Base-by-base conservation (phyloP, 2,113 vertebrate genomes). In the Nothoprocta perdicaria region DNA sequence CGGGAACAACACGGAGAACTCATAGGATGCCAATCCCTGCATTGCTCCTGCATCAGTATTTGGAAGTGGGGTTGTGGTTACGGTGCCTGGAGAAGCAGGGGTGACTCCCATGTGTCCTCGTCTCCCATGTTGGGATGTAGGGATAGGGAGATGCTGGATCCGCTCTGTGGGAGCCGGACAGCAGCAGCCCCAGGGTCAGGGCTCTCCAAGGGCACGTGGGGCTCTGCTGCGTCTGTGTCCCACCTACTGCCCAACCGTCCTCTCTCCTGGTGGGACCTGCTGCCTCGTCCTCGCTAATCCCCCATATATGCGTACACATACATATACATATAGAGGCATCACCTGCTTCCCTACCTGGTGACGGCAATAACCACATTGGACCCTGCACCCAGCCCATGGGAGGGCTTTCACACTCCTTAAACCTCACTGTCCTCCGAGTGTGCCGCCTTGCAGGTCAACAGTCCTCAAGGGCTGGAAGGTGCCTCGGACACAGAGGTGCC, bases 331-430 rank as follows among this genome's bases (percentile, higher is more conserved):
- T 40, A 14, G 8, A 55, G 7, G 7, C 33, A 68, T 33, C 63
- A 43, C 60, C 65, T 52, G 29, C 40, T 88, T 85, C 53, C 19
- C 48, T 58, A 12, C 31, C 23, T 8, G 6, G 14, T 19, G 74
- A n/a, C 74, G 29, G 52, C 16, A 11, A 48, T 23, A 38, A 31
- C 41, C 50, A 19, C 14, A 11, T 74, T 33, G 24, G 31, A 23
- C 16, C 43, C 68, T 4, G 5, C 2, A 57, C 53, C 27, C 53
- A 68, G 16, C n/a, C 23, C 1, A 0, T 14, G 24, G 0, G 6
- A 79, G 77, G 81, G 24, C 69, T 72, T 62, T 61, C 60, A 77
- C 40, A 26, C 23, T 1, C 40, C 48, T 62, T 62, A 38, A 80
- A 31, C 22, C n/a, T 33, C 69, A 19, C 10, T 40, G 41, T 66